phyloP scores from a whole-genome alignment of 2,797 vertebrate genomes.

The Bufotes viridis region DNA sequence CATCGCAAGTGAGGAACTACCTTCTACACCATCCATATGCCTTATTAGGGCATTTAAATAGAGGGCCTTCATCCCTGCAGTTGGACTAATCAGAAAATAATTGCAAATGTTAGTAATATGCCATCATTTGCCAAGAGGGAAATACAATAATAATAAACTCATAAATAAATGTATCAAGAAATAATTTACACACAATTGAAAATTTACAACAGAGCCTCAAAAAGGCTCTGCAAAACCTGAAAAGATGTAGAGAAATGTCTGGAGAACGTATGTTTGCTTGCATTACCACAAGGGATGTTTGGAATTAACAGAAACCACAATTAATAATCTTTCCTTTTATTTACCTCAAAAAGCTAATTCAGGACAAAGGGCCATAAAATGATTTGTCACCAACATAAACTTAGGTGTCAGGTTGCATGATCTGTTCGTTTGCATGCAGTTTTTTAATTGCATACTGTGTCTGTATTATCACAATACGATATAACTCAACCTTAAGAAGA shows the following conservation, averaged over 20 bases:
- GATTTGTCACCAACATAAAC: constrained; percentile 8
- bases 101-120: not conserved
- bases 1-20: not conserved
- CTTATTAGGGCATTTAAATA: not conserved
- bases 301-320: constrained; percentile 50
- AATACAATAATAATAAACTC: not conserved
- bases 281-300: constrained; percentile 51
- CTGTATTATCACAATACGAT: not conserved
- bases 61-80: too few relatives aligned
- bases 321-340: not conserved
- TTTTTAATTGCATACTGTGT: not conserved
- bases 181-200: not conserved
- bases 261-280: constrained; percentile 50
- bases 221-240: constrained; percentile 15
- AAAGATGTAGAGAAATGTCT: constrained; percentile 49
- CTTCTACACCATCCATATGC: not conserved
- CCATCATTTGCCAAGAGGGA: not conserved
- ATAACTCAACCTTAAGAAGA: not conserved
- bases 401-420: not conserved
- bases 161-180: not conserved
- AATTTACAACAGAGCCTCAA: not conserved
- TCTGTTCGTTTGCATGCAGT: not conserved
- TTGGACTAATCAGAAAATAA: not conserved
- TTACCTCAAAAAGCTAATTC: constrained; percentile 21
- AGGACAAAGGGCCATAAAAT: constrained; percentile 13